These are phyloP conservation scores for Conus ventricosus DNA, from an alignment of 1,140 invertebrate genomes.

Conservation along the genomic window DNA sequence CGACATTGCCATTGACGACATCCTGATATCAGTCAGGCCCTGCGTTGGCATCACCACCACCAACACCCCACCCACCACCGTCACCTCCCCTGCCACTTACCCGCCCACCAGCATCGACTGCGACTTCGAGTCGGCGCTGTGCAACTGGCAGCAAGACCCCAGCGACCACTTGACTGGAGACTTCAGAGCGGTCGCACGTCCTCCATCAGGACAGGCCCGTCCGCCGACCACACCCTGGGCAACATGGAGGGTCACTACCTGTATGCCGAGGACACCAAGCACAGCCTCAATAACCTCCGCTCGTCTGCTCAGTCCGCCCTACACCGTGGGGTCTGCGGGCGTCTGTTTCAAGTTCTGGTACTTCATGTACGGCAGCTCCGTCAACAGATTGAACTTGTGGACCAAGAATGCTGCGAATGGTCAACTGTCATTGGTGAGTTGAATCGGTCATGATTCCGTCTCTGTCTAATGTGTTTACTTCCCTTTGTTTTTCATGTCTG, in stretches of 20 bases:
- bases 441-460: slow-evolving; percentile 39
- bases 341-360: slow-evolving; percentile 81
- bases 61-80: slow-evolving; percentile 23
- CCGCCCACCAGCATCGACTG: slow-evolving; percentile 64
- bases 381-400: slow-evolving; percentile 63
- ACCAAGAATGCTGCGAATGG: slow-evolving; percentile 43
- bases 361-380: slow-evolving; percentile 82
- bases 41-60: slow-evolving; percentile 64
- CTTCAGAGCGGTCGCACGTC: slow-evolving; percentile 58
- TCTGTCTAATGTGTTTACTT: background rate
- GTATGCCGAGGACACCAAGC: slow-evolving; percentile 59
- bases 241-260: slow-evolving; percentile 58
- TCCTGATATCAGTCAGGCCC: slow-evolving; percentile 71
- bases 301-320: slow-evolving; percentile 79
- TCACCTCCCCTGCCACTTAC: slow-evolving; percentile 48
- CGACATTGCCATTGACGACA: slow-evolving; percentile 85
- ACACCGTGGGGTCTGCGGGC: slow-evolving; percentile 47
- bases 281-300: slow-evolving; percentile 80
- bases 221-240: slow-evolving; percentile 62
- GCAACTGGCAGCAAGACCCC: slow-evolving; percentile 65
- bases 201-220: slow-evolving; percentile 62
- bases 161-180: slow-evolving; percentile 66
- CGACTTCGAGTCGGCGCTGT: slow-evolving; percentile 67
- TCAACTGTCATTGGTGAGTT: slow-evolving; percentile 52
- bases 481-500: too few species aligned